Evolutionary conservation across 2,113 vertebrate species (phyloP).

Genomic region (Petromus typicus): DNA sequence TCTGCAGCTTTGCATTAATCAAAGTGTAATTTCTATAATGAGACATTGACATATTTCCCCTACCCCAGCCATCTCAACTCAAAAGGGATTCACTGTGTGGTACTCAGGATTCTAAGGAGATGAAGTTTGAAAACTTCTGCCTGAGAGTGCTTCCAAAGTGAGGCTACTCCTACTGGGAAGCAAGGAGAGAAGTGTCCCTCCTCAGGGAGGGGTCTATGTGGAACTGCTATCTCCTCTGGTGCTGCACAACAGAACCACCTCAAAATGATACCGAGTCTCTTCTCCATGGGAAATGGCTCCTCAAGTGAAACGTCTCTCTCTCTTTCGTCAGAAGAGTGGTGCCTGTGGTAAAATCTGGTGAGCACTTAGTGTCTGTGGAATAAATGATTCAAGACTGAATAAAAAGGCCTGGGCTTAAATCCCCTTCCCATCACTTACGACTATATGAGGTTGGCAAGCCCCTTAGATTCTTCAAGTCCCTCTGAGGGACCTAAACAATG

Average conservation of each 20-base stretch:
- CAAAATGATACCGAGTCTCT: background rate
- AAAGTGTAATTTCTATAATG: conserved; percentile 19
- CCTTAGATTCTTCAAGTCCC: background rate
- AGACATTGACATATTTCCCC: background rate
- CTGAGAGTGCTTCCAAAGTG: background rate
- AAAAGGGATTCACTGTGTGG: background rate
- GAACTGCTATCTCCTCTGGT: background rate
- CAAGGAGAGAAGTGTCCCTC: background rate
- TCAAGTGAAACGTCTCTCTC: background rate
- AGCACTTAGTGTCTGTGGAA: background rate
- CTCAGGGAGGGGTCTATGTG: too few species aligned
- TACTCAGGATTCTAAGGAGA: background rate
- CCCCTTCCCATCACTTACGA: background rate
- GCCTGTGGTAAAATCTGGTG: background rate
- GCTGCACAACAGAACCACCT: background rate
- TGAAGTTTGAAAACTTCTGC: background rate
- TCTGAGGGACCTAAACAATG: background rate
- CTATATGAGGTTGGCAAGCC: background rate
- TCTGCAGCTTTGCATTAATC: background rate
- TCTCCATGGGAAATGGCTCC: background rate
- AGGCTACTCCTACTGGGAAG: background rate
- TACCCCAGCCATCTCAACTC: background rate
- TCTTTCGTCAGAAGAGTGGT: background rate
- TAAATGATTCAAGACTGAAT: background rate
- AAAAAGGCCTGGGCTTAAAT: background rate